These are phyloP conservation scores for Resseliella maxima DNA, from an alignment of 2,888 invertebrate species.

Conservation along the genomic window DNA sequence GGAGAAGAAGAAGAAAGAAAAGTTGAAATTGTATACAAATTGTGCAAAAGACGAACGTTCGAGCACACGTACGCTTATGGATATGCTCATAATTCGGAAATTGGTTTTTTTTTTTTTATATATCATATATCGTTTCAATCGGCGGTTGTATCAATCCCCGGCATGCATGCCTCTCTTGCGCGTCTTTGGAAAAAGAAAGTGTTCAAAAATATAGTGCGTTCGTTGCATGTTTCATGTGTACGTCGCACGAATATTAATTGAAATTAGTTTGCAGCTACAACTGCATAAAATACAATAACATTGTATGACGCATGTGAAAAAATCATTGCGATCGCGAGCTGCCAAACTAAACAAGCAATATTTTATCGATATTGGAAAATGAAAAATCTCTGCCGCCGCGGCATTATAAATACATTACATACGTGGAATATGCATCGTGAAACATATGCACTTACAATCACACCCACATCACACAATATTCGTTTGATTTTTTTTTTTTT, in stretches of 20 bases:
- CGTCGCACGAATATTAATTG: constrained; percentile 49
- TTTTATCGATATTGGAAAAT: constrained; percentile 1
- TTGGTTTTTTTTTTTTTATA: neutral
- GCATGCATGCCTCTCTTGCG: neutral
- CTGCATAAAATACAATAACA: neutral
- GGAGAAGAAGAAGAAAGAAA: neutral
- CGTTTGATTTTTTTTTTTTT: too few species aligned
- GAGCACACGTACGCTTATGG: neutral
- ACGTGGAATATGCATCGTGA: too few species aligned
- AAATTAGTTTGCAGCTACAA: constrained; percentile 22
- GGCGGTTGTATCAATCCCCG: neutral
- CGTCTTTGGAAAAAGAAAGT: neutral
- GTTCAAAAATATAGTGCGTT: constrained; percentile 22
- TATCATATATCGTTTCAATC: too few species aligned
- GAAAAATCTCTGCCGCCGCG: neutral
- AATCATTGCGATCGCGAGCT: neutral
- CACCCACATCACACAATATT: too few species aligned
- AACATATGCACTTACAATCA: too few species aligned
- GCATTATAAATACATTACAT: too few species aligned
- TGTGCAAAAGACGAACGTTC: neutral
- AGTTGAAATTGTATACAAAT: neutral
- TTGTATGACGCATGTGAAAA: neutral
- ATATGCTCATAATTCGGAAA: constrained; percentile 47
- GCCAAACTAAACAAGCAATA: neutral
- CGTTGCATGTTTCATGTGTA: neutral